Evolutionary conservation across 2,797 vertebrate genomes (phyloP).

Genomic region (Peromyscus aztecus): DNA sequence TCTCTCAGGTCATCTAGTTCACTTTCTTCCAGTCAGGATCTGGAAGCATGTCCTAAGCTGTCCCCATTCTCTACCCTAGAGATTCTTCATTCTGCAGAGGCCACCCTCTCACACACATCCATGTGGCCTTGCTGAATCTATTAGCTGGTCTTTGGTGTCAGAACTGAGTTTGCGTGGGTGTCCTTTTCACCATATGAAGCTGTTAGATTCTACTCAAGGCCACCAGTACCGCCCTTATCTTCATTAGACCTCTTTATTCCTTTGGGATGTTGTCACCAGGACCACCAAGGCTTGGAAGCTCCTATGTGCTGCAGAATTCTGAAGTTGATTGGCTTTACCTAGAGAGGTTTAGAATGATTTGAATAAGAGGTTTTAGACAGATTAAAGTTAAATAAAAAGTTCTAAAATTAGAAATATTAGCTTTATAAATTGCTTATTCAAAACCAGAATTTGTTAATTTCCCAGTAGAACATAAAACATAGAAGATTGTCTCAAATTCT

Average conservation of each 20-base stretch:
- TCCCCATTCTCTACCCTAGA: neutral
- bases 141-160: neutral
- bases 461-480: neutral
- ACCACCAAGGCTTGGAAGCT: neutral
- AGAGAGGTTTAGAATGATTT: neutral
- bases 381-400: neutral
- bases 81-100: neutral
- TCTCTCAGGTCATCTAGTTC: neutral
- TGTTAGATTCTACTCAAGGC: neutral
- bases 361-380: neutral
- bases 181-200: neutral
- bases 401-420: constrained; percentile 3
- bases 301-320: neutral
- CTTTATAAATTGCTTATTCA: neutral
- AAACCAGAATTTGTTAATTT: neutral
- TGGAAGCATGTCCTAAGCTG: neutral
- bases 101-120: neutral
- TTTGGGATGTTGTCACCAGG: neutral
- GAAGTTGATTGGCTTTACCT: neutral
- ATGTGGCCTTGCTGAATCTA: neutral
- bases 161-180: neutral
- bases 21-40: neutral
- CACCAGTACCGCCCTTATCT: no score
- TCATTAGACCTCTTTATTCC: no score
- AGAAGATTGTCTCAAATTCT: neutral